A percentile compares a stretch with the other conserved stretches of the same genome.
Evolutionary conservation across 2,888 invertebrate species (phyloP).

Genomic region (Pachliopta kotzebuea): DNA sequence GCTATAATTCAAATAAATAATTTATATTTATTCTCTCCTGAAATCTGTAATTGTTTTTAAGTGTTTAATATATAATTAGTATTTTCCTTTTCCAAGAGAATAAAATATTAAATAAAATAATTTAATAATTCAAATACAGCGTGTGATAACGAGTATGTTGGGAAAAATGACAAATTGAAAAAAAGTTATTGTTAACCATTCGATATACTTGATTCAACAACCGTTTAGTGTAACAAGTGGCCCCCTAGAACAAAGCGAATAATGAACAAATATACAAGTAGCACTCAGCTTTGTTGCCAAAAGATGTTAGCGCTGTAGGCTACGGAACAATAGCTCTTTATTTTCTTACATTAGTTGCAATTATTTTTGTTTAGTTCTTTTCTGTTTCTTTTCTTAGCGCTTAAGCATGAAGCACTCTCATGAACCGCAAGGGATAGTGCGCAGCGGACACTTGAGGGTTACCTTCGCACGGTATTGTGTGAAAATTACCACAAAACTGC

Average conservation of each 20-base stretch:
- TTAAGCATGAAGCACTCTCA: constrained; percentile 49
- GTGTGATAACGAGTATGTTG: constrained; percentile 17
- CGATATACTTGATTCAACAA: constrained; percentile 47
- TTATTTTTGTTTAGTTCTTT: constrained; percentile 61
- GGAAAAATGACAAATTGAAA: constrained; percentile 38
- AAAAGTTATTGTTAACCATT: constrained; percentile 53
- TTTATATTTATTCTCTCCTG: too few relatives aligned
- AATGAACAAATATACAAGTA: constrained; percentile 59
- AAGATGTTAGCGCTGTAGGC: constrained; percentile 63
- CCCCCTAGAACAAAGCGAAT: constrained; percentile 62
- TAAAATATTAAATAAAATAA: neutral
- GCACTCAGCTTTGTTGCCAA: constrained; percentile 60
- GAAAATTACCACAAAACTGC: constrained; percentile 32
- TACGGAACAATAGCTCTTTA: constrained; percentile 58
- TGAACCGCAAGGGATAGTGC: constrained; percentile 43
- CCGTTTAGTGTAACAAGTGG: constrained; percentile 53
- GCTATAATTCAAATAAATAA: too few relatives aligned
- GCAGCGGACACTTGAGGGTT: constrained; percentile 37
- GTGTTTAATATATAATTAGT: too few relatives aligned
- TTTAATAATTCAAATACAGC: neutral
- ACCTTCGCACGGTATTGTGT: constrained; percentile 47
- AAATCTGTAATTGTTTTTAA: too few relatives aligned
- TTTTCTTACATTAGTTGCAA: constrained; percentile 73
- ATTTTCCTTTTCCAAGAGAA: too few relatives aligned
- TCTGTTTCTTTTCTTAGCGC: constrained; percentile 48